Evolutionary conservation across 1,140 invertebrate genomes (phyloP), one percentile per base, ranked within the genome.

Genomic region (Aphelenchoides besseyi): DNA sequence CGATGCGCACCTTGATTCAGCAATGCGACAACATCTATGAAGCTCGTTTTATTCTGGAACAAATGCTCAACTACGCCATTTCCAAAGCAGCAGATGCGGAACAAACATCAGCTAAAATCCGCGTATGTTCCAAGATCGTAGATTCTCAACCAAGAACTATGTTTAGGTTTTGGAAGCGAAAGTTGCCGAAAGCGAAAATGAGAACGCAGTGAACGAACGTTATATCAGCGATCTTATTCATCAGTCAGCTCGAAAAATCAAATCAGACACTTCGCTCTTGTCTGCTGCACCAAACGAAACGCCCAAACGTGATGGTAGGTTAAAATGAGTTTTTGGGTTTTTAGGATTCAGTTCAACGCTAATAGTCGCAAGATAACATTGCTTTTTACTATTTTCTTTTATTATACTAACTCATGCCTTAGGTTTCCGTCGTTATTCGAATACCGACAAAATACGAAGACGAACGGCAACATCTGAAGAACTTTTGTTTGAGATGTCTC

Each of bases 21-120:
- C 63, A 66, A 30, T 66, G 35, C 63, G 32, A 66, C 2, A 66
- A 66, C 36, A 33, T 66, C 12, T 26, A 29, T 53, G 63, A 66
- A 32, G 63, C 63, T 2, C 30, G 32, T 16, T 66, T 41, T 32
- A 12, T 66, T 26, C 36, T 66, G 12, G 63, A 66, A 29, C 32
- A 66, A 66, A 29, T 66, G 26, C n/a, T 37, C 2, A 29, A 33
- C 16, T 66, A 36, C 32, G 63, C 63, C 12, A 29, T 66, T 53
- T 16, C 63, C n/a, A 66, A 37, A 23, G 63, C 63, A 1, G 63
- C 63, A 23, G 63, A 33, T 23, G n/a, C 32, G 32, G 63, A 29
- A 12, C 30, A 66, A 66, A 36, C 16, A 1, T 36, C 30, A 9
- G 3, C 12, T 1, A 66, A 66, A 32, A 61, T 61, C 59, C n/a